Evolutionary conservation across 1,140 invertebrate genomes (phyloP).

Genomic region (Diachasmimorpha longicaudata): DNA sequence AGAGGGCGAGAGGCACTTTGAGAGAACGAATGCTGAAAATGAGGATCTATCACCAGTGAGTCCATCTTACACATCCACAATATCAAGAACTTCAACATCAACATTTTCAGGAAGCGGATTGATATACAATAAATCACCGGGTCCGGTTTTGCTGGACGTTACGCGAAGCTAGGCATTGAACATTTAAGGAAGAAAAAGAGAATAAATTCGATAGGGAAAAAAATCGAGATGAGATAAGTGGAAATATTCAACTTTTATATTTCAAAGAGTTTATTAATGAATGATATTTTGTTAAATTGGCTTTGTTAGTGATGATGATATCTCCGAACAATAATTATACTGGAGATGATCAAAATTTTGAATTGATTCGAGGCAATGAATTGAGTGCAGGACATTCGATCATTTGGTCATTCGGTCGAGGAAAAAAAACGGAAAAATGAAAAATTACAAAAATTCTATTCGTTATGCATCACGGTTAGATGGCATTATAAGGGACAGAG

Average conservation of each 20-base stretch:
- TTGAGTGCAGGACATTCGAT: slow-evolving; percentile 47
- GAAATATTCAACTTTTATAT: slow-evolving; percentile 43
- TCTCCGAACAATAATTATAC: slow-evolving; percentile 15
- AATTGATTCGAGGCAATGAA: slow-evolving; percentile 28
- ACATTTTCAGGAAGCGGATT: slow-evolving; percentile 55
- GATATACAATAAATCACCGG: slow-evolving; percentile 53
- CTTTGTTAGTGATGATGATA: slow-evolving; percentile 19
- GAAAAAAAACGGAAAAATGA: background rate
- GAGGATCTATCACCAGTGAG: slow-evolving; percentile 31
- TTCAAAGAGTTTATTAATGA: slow-evolving; percentile 50
- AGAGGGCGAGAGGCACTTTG: slow-evolving; percentile 33
- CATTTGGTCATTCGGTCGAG: background rate
- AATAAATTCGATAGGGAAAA: background rate
- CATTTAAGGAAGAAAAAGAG: slow-evolving; percentile 17
- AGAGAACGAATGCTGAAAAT: slow-evolving; percentile 15
- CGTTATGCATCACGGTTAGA: background rate
- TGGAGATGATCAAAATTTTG: background rate
- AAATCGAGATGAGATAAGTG: background rate
- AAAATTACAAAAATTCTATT: background rate
- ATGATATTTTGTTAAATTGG: slow-evolving; percentile 45
- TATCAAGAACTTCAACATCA: slow-evolving; percentile 35
- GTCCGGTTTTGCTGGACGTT: slow-evolving; percentile 54
- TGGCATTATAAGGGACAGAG: background rate
- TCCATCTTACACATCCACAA: slow-evolving; percentile 29
- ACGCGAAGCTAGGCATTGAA: slow-evolving; percentile 51